These are phyloP conservation scores for Tragulus kanchil DNA, from an alignment of 2,113 vertebrate genomes.

Conservation along the genomic window DNA sequence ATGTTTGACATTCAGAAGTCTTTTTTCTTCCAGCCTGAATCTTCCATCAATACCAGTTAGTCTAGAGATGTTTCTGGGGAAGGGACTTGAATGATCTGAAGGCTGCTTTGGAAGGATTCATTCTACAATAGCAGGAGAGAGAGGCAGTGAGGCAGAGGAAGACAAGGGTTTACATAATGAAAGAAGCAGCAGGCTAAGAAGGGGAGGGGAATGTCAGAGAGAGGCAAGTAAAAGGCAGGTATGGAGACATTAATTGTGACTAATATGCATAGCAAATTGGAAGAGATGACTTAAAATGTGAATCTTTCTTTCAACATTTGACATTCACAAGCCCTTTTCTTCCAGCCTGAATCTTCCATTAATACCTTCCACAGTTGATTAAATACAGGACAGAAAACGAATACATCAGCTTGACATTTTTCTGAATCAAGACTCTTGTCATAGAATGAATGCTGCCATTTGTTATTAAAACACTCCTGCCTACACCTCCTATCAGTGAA, in stretches of 20 bases:
- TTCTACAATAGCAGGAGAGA: not conserved
- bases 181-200: not conserved
- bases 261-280: constrained; percentile 23
- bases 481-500: constrained; percentile 74
- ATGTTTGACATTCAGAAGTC: not conserved
- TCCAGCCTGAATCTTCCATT: constrained; percentile 81
- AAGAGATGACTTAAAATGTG: constrained; percentile 73
- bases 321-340: constrained; percentile 88
- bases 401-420: constrained; percentile 83
- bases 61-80: not conserved
- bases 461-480: constrained; percentile 82
- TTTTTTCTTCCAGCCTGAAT: not conserved
- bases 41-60: not conserved
- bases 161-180: not conserved
- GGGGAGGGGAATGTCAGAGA: constrained; percentile 23
- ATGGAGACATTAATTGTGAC: not conserved
- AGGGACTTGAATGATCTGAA: not conserved
- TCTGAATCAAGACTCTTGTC: constrained; percentile 75
- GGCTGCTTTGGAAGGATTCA: not conserved
- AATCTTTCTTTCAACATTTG: constrained; percentile 80
- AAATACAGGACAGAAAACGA: constrained; percentile 82
- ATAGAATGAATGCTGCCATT: constrained; percentile 83
- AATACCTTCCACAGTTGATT: constrained; percentile 84
- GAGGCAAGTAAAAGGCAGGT: not conserved
- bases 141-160: not conserved